Conservation (phyloP, 2,888 invertebrate genomes). For the Eupithecia vulgata region DNA sequence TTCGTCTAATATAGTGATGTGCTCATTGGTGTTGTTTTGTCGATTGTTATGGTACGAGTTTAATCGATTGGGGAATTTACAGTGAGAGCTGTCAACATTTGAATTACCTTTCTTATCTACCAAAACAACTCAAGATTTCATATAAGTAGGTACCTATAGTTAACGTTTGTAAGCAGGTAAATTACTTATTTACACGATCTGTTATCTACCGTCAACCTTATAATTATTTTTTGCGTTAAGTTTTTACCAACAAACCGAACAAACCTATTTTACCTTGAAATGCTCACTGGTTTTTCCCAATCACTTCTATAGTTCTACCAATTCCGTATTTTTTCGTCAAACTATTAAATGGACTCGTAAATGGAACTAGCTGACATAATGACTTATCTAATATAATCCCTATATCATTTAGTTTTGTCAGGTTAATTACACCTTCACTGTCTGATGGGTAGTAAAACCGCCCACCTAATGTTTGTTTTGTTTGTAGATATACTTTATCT, state of each 20-base stretch:
- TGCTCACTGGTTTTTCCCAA: constrained; percentile 12
- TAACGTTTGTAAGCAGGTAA: background rate
- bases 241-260: background rate
- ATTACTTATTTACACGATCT: background rate
- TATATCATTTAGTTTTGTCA: background rate
- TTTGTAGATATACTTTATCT: background rate
- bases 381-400: background rate
- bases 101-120: background rate
- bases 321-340: constrained; percentile 5
- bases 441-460: background rate
- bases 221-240: background rate
- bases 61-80: background rate
- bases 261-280: background rate
- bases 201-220: background rate
- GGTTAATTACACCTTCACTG: background rate
- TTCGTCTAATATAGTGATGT: background rate
- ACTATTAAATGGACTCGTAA: background rate
- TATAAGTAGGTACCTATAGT: too few relatives aligned
- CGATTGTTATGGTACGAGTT: background rate
- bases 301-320: background rate
- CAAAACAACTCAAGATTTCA: background rate
- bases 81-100: background rate
- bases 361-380: background rate
- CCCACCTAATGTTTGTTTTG: background rate
- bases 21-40: background rate